Conservation (phyloP, 2,113 vertebrate genomes). For the Ancistrus triradiatus region DNA sequence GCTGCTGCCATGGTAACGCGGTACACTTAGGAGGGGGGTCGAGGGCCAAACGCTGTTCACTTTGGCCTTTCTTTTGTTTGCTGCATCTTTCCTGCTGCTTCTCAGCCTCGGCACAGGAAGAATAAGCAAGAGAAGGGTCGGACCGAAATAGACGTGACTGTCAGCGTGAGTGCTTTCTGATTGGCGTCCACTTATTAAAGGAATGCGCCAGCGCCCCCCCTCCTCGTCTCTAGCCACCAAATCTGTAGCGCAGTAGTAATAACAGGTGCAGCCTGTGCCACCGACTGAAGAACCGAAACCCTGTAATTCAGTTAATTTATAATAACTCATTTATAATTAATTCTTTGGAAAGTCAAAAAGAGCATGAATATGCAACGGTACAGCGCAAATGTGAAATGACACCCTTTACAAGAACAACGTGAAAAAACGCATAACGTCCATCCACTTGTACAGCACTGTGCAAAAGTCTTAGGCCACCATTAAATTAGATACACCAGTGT, state of each 20-base stretch:
- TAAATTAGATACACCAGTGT: too few relatives aligned
- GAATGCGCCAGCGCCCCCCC: not conserved
- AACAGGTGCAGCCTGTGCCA: too few relatives aligned
- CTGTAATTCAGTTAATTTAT: too few relatives aligned
- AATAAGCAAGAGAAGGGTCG: not conserved
- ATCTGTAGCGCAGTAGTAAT: not conserved
- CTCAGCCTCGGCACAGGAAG: constrained; percentile 7
- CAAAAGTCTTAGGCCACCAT: too few relatives aligned
- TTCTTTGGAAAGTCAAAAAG: too few relatives aligned
- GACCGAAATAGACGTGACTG: constrained; percentile 19
- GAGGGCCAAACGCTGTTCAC: constrained; percentile 52
- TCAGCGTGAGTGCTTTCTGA: constrained; percentile 8
- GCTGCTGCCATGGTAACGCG: constrained; percentile 69
- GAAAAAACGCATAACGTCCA: too few relatives aligned
- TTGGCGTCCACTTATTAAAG: not conserved
- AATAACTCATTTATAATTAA: too few relatives aligned
- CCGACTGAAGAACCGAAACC: too few relatives aligned
- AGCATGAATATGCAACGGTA: too few relatives aligned
- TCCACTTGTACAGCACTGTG: too few relatives aligned
- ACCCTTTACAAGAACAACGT: too few relatives aligned
- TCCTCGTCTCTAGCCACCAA: not conserved
- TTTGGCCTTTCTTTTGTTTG: constrained; percentile 43
- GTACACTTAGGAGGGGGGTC: constrained; percentile 59
- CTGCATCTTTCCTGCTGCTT: constrained; percentile 38
- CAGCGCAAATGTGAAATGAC: too few relatives aligned